Base-by-base conservation (phyloP, 2,113 vertebrate species). In the Callithrix jacchus region DNA sequence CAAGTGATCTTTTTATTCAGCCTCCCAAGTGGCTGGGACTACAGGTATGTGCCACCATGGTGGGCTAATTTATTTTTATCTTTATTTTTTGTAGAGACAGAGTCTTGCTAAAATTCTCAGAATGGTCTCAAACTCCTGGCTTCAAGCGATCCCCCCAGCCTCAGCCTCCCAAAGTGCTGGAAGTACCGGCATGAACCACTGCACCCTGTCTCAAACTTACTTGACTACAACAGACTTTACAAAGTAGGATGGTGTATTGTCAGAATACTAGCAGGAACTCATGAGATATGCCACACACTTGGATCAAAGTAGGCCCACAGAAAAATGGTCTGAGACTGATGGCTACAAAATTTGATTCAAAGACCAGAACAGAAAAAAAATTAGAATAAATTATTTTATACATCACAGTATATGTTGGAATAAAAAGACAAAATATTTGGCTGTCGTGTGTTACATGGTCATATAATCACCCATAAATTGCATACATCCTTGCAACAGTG, bases 311-410 rank as follows among this genome's bases (percentile, higher is more conserved):
- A 92, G 82, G 23, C 20, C 37, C 42, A 49, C 25, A 25, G 35
- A 71, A 92, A 89, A 96, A 68, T 85, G 35, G 12, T 79, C 92
- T 95, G 61, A 85, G 56, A 49, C 73, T 91, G 58, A 82, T 35
- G 61, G 47, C 85, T 87, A 66, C 6, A 89, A 42, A 58, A 61
- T 87, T 84, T 80, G 40, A 94, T 27, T 90, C 81, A 79, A 25
- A 54, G 10, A 64, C 35, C 64, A 77, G 56, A 94, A 73, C 13
- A 86, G 58, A 76, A 85, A 89, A 81, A n/a, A 87, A 20, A 40
- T 35, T 79, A 92, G 49, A 86, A 96, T 87, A 49, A 94, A 76
- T 89, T 40, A 42, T 37, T 87, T 82, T 87, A 52, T 86, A 32
- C 6, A 58, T 87, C 18, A 47, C 32, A 93, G 32, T 49, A 4